Evolutionary conservation across 1,140 invertebrate genomes (phyloP), one percentile per base, ranked within the genome.

Genomic region (Drosophila azteca): DNA sequence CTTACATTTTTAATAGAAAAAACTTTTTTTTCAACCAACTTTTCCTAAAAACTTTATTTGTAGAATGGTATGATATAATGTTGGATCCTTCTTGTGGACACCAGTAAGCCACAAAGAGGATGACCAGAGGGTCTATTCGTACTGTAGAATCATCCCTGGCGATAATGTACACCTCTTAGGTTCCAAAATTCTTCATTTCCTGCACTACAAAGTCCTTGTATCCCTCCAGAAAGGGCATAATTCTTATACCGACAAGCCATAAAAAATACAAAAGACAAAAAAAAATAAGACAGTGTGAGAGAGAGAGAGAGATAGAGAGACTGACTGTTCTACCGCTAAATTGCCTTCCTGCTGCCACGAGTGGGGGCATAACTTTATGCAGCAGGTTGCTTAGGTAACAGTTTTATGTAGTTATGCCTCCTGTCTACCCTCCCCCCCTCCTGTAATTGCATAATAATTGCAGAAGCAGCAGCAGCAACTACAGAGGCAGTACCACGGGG

Each of bases 371-470:
- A 88, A 82, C 82, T 88, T 85, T 79, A 53, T 85, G 82, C 78
- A 85, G 82, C 82, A 85, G 82, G 83, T 87, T 87, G 83, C 83
- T 87, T 87, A 87, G 83, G 83, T 83, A 87, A 87, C 83, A 73
- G 83, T 88, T 87, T 87, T 87, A 87, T 79, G 70, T 79, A 87
- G 82, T 85, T 87, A 88, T 87, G 55, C 69, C 44, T 67, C 50
- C 58, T 54, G 46, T 43, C 53, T 31, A 29, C 62, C 35, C 49
- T 13, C 43, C 11, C 15, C 26, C 45, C 64, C 65, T 45, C 51
- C 53, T 43, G 67, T 87, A 87, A 87, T 87, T 87, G 82, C 82
- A 87, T 88, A 83, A 87, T 87, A 88, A 87, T 87, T 87, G 82
- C 82, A 39, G 35, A 39, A 13, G 35, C 3, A 39, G 35, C 11